phyloP scores from a whole-genome alignment of 1,140 invertebrate genomes.

The Drosophila bocqueti region DNA sequence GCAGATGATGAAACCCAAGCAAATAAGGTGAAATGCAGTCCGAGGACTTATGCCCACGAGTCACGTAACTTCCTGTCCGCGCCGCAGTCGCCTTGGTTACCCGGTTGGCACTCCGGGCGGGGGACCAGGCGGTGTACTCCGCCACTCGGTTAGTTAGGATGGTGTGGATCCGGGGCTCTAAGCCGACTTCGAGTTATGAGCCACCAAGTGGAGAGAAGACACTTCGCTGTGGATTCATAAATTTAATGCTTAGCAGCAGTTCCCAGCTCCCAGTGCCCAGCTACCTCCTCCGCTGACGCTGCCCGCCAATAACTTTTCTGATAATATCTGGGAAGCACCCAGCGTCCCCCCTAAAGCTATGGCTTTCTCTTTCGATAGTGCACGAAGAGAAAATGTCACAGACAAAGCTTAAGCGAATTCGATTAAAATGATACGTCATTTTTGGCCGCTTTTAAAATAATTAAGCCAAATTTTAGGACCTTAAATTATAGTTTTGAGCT shows the following conservation, averaged over 20 bases:
- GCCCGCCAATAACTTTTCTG: conserved; percentile 74
- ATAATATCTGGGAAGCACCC: conserved; percentile 77
- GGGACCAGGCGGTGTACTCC: neutral
- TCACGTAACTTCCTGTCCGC: conserved; percentile 76
- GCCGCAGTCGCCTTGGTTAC: conserved; percentile 37
- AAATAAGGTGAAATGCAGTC: conserved; percentile 63
- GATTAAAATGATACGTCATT: neutral
- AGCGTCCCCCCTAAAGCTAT: conserved; percentile 18
- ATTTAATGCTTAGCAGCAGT: conserved; percentile 77
- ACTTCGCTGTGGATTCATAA: conserved; percentile 73
- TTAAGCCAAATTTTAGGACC: too few species aligned
- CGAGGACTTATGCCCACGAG: conserved; percentile 73
- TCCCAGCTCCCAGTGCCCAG: conserved; percentile 6
- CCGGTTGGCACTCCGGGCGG: neutral
- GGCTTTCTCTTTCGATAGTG: conserved; percentile 29
- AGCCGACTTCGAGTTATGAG: conserved; percentile 52
- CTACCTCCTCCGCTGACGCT: conserved; percentile 6
- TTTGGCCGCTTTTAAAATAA: neutral
- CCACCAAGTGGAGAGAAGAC: conserved; percentile 48
- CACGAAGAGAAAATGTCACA: conserved; percentile 12
- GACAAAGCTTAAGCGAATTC: too few species aligned
- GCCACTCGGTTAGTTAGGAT: conserved; percentile 23
- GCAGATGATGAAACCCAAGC: conserved; percentile 34
- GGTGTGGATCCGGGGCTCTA: conserved; percentile 22
- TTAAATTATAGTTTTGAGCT: neutral